Conservation (phyloP, 1,140 invertebrate genomes). For the Hylaeus anthracinus region DNA sequence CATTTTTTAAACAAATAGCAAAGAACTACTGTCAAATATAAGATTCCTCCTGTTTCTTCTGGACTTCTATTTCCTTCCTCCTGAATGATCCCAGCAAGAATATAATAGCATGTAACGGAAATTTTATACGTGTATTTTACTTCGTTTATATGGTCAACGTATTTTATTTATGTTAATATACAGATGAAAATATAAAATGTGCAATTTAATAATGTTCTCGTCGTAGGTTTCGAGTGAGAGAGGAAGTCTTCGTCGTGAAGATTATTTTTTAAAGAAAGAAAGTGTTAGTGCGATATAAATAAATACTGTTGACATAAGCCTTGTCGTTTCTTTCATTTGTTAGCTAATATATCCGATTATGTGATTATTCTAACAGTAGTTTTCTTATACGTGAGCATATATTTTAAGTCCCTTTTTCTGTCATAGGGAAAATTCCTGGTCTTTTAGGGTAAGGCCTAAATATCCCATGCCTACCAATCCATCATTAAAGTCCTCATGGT, state of each 20-base stretch:
- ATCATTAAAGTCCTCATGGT: too few species aligned
- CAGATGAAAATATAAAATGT: neutral
- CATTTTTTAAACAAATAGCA: neutral
- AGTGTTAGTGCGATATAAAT: constrained; percentile 13
- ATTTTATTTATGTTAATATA: constrained; percentile 23
- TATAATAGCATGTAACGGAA: neutral
- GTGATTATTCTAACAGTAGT: too few species aligned
- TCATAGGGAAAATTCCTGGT: too few species aligned
- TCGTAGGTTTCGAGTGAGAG: neutral
- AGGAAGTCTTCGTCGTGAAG: neutral
- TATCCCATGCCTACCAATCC: too few species aligned
- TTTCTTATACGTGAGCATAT: too few species aligned
- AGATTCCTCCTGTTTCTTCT: neutral
- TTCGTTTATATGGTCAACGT: neutral
- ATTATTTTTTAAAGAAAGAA: constrained; percentile 11
- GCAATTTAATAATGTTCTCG: neutral
- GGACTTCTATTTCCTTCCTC: neutral
- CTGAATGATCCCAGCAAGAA: neutral
- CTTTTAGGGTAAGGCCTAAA: too few species aligned
- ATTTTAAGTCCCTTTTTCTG: too few species aligned
- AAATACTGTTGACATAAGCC: constrained; percentile 13
- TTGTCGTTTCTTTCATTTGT: neutral
- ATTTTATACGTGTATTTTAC: neutral
- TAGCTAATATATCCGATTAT: too few species aligned
- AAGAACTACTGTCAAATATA: neutral